phyloP scores from a whole-genome alignment of 2,888 invertebrate genomes.

The Notodonta dromedarius region DNA sequence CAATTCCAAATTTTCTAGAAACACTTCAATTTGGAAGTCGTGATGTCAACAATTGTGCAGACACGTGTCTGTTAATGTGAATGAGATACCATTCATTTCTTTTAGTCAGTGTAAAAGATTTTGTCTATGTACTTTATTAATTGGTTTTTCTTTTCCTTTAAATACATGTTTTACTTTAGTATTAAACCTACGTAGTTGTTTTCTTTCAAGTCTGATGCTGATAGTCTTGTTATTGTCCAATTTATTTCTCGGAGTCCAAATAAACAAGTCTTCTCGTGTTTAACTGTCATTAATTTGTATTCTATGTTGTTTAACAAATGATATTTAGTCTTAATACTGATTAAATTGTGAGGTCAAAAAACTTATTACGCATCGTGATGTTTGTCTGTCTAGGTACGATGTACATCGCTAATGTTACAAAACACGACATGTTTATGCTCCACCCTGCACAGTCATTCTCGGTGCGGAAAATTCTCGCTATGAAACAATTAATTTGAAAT shows the following conservation, averaged over 20 bases:
- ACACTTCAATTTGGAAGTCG: background rate
- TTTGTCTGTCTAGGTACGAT: conserved; percentile 11
- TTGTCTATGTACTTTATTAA: background rate
- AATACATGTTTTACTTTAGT: background rate
- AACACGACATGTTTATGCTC: conserved; percentile 18
- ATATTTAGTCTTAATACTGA: background rate
- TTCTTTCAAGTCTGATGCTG: conserved; percentile 8
- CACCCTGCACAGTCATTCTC: conserved; percentile 15
- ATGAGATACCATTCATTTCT: background rate
- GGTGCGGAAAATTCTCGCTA: conserved; percentile 19
- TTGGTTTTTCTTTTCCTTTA: background rate
- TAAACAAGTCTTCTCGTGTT: conserved; percentile 9
- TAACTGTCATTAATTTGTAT: conserved; percentile 10
- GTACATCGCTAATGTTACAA: conserved; percentile 18
- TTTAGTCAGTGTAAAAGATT: background rate
- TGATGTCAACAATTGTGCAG: background rate
- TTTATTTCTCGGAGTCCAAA: conserved; percentile 12
- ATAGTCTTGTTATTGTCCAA: conserved; percentile 13
- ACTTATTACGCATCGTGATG: conserved; percentile 20
- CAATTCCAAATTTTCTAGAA: background rate
- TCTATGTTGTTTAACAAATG: background rate
- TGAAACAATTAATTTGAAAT: conserved; percentile 20
- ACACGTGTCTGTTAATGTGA: background rate
- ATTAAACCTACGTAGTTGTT: background rate
- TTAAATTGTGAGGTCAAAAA: conserved; percentile 16